Conservation (phyloP, 1,140 invertebrate genomes). For the Diorhabda elongata region DNA sequence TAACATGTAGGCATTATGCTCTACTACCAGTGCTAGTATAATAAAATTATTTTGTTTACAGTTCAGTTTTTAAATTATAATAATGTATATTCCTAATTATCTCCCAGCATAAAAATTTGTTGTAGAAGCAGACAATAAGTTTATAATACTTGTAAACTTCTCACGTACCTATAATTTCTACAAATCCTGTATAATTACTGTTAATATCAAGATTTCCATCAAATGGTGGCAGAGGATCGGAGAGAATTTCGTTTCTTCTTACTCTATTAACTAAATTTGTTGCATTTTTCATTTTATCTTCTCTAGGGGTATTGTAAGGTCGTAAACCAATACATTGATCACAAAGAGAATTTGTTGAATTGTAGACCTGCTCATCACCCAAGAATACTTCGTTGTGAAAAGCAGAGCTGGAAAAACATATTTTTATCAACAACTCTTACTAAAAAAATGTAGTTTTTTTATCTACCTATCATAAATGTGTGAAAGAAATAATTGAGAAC, state of each 20-base stretch:
- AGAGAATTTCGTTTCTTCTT: constrained; percentile 33
- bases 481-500: too few relatives aligned
- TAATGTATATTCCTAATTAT: too few relatives aligned
- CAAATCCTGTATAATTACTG: constrained; percentile 77
- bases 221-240: constrained; percentile 46
- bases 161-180: constrained; percentile 71
- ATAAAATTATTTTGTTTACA: too few relatives aligned
- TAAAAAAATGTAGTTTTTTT: too few relatives aligned
- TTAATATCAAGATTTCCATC: constrained; percentile 71
- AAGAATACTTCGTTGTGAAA: constrained; percentile 60
- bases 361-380: constrained; percentile 58
- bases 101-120: too few relatives aligned
- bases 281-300: constrained; percentile 33
- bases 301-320: constrained; percentile 46
- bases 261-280: constrained; percentile 35
- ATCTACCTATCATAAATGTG: too few relatives aligned
- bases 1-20: too few relatives aligned
- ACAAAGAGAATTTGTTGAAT: constrained; percentile 48
- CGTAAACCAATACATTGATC: constrained; percentile 52
- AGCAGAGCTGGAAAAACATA: constrained; percentile 46
- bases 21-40: too few relatives aligned
- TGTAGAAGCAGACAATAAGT: too few relatives aligned
- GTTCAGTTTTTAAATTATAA: too few relatives aligned
- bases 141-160: not conserved
- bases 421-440: not conserved